Evolutionary conservation across 2,113 vertebrate genomes (phyloP).

Genomic region (Odocoileus virginianus): DNA sequence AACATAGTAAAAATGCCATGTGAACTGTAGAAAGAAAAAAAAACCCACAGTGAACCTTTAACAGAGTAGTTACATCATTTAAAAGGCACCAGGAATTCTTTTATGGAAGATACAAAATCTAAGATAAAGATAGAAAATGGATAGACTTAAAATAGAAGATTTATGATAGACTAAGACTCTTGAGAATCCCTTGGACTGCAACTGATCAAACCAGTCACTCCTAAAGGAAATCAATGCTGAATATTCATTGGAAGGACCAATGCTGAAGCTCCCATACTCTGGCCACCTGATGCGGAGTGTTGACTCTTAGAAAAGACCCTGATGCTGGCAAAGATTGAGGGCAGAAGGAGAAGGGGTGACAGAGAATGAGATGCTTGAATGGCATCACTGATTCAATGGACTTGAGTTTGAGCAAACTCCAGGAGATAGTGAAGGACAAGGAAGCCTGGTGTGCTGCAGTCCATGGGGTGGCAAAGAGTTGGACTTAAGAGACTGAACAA

Average conservation of each 20-base stretch:
- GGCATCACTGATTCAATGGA: background rate
- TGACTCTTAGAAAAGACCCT: background rate
- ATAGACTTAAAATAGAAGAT: background rate
- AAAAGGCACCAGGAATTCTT: background rate
- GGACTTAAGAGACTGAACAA: background rate
- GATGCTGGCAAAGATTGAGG: background rate
- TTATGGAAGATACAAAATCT: background rate
- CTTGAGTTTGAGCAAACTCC: background rate
- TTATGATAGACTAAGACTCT: background rate
- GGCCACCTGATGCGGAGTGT: background rate
- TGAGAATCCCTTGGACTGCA: background rate
- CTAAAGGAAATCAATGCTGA: background rate
- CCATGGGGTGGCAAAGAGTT: background rate
- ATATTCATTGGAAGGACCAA: background rate
- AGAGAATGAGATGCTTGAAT: background rate
- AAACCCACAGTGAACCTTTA: background rate
- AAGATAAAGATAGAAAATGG: background rate
- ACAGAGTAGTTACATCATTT: background rate
- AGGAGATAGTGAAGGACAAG: background rate
- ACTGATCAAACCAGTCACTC: background rate
- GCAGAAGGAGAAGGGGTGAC: background rate
- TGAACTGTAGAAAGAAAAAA: background rate
- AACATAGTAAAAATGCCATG: background rate
- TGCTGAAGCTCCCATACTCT: background rate
- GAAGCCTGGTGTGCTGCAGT: background rate